Percentiles rank a stretch among this genome's conserved stretches.
Evolutionary conservation across 2,113 vertebrate species (phyloP).

Genomic region (Malurus alboscapulatus): DNA sequence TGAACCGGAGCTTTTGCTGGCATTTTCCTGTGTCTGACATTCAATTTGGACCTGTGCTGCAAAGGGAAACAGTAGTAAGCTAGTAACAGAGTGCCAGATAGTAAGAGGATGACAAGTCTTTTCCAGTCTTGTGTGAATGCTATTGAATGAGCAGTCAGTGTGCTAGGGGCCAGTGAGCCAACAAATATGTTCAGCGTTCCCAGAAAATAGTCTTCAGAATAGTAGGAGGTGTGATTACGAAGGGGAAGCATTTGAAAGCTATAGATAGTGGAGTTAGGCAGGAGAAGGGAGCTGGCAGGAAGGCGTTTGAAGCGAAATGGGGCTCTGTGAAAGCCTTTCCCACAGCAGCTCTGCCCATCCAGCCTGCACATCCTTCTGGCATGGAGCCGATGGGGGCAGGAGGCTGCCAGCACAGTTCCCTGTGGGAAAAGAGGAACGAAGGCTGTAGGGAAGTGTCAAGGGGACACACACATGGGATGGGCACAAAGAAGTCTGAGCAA

Average conservation of each 20-base stretch:
- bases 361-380: fast-evolving
- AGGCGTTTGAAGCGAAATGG: not conserved
- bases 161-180: slow-evolving; percentile 57
- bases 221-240: slow-evolving; percentile 52
- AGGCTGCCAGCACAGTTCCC: not conserved
- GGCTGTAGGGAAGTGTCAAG: not conserved
- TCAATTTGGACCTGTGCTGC: slow-evolving; percentile 24
- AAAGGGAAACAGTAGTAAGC: slow-evolving; percentile 44
- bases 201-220: slow-evolving; percentile 47
- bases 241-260: slow-evolving; percentile 38
- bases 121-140: slow-evolving; percentile 50
- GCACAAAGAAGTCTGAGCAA: not conserved
- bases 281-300: slow-evolving; percentile 21
- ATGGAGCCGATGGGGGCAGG: not conserved
- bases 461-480: not conserved
- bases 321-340: not conserved
- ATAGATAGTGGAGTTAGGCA: slow-evolving; percentile 22
- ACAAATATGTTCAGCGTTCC: slow-evolving; percentile 47
- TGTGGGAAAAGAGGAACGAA: not conserved
- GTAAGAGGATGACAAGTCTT: slow-evolving; percentile 61
- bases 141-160: slow-evolving; percentile 60
- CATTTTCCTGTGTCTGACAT: slow-evolving; percentile 30
- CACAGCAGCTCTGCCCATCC: not conserved
- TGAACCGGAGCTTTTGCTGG: slow-evolving; percentile 9
- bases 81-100: slow-evolving; percentile 13